Conservation (phyloP, 2,113 vertebrate genomes). For the Myxocyprinus asiaticus region DNA sequence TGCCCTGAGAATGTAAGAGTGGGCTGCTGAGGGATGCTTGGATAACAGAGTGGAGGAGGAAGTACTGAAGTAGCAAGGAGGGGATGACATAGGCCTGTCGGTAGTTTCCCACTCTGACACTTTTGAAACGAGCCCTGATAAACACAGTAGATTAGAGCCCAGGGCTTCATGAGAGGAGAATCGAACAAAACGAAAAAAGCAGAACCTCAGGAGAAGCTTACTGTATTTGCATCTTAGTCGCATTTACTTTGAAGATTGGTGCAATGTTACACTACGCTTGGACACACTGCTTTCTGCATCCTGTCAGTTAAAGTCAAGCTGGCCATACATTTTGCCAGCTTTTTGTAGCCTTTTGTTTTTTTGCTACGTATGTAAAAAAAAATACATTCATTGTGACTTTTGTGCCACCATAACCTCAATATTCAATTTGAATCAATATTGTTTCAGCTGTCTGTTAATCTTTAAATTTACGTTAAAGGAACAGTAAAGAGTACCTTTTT, state of each 20-base stretch:
- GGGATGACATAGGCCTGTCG: slow-evolving; percentile 19
- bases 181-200: slow-evolving; percentile 62
- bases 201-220: slow-evolving; percentile 51
- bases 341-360: background rate
- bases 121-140: slow-evolving; percentile 61
- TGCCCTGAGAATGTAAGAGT: slow-evolving; percentile 20
- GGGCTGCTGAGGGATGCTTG: background rate
- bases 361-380: slow-evolving; percentile 21
- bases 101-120: slow-evolving; percentile 43
- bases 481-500: slow-evolving; percentile 86
- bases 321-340: background rate
- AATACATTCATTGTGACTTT: slow-evolving; percentile 5
- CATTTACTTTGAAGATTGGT: slow-evolving; percentile 55
- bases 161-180: slow-evolving; percentile 55
- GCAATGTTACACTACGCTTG: slow-evolving; percentile 34
- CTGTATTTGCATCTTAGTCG: slow-evolving; percentile 39
- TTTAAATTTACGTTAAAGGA: slow-evolving; percentile 69
- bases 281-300: slow-evolving; percentile 29
- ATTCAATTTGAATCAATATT: slow-evolving; percentile 41
- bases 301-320: background rate
- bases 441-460: slow-evolving; percentile 70
- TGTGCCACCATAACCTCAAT: slow-evolving; percentile 24
- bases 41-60: slow-evolving; percentile 25
- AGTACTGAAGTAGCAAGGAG: background rate
- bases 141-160: slow-evolving; percentile 65